These are phyloP conservation scores for Atherinomorus stipes DNA, from an alignment of 2,113 vertebrate genomes.

Conservation along the genomic window DNA sequence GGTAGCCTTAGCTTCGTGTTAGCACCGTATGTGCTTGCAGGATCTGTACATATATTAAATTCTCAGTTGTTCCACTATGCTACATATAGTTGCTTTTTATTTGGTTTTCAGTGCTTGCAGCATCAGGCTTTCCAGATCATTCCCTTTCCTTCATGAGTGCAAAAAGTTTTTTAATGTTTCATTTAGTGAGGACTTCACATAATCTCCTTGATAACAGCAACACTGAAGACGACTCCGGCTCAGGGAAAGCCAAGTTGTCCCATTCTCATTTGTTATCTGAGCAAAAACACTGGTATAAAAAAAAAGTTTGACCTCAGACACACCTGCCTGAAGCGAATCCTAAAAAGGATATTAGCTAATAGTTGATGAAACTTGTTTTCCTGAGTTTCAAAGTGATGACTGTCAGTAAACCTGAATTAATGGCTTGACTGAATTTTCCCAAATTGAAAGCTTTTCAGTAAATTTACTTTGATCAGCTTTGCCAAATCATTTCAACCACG, in stretches of 20 bases:
- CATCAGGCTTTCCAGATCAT: slow-evolving; percentile 68
- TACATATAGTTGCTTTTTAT: slow-evolving; percentile 83
- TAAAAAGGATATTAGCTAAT: slow-evolving; percentile 9
- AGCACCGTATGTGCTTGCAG: slow-evolving; percentile 27
- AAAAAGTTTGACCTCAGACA: neutral
- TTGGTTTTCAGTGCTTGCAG: slow-evolving; percentile 84
- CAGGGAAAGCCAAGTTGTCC: slow-evolving; percentile 5
- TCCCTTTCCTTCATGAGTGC: slow-evolving; percentile 80
- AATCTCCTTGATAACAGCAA: slow-evolving; percentile 60
- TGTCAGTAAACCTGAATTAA: slow-evolving; percentile 53
- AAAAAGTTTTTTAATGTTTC: slow-evolving; percentile 61
- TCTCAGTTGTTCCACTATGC: slow-evolving; percentile 70
- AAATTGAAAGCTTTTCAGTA: slow-evolving; percentile 40
- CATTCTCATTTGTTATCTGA: slow-evolving; percentile 1
- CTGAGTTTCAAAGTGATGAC: slow-evolving; percentile 66
- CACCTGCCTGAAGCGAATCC: slow-evolving; percentile 12
- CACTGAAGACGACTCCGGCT: slow-evolving; percentile 45
- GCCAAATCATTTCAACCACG: slow-evolving; percentile 32
- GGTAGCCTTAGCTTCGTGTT: slow-evolving; percentile 37
- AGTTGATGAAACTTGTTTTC: slow-evolving; percentile 41
- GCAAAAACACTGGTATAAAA: slow-evolving; percentile 17
- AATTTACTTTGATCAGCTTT: slow-evolving; percentile 42
- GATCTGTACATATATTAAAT: slow-evolving; percentile 79
- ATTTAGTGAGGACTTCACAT: slow-evolving; percentile 21
- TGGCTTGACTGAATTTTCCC: slow-evolving; percentile 32